Conservation (phyloP, 2,113 vertebrate genomes). For the Pseudolaguvia tuberculata region DNA sequence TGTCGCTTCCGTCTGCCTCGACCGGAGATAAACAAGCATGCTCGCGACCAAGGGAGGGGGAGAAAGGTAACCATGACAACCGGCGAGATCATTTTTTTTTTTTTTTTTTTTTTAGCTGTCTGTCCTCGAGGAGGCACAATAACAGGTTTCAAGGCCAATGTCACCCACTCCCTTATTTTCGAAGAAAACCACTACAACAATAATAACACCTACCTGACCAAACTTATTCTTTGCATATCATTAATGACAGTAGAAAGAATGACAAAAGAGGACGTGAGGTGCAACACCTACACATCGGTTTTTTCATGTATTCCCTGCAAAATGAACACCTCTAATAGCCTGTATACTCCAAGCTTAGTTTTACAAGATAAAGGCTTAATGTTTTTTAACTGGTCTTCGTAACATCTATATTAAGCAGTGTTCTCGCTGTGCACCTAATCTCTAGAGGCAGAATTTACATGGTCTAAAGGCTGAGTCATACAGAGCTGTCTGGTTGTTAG, state of each 20-base stretch:
- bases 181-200: conserved; percentile 16
- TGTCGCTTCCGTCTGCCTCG: conserved; percentile 53
- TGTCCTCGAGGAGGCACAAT: conserved; percentile 73
- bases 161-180: conserved; percentile 53
- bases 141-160: conserved; percentile 73
- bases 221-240: not conserved
- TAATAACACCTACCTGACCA: conserved; percentile 31
- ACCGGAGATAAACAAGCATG: conserved; percentile 73
- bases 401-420: not conserved
- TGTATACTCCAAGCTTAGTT: not conserved
- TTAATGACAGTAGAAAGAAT: conserved; percentile 54
- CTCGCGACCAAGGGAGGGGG: conserved; percentile 58
- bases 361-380: not conserved
- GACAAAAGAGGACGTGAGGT: not conserved
- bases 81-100: conserved; percentile 52
- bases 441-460: not conserved
- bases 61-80: conserved; percentile 72
- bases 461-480: conserved; percentile 19
- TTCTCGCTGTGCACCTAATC: conserved; percentile 13
- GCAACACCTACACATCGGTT: not conserved
- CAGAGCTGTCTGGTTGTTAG: conserved; percentile 24
- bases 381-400: not conserved
- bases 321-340: not conserved
- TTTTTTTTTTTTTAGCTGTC: conserved; percentile 55
- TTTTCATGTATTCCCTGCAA: not conserved